Evolutionary conservation across 2,797 vertebrate species (phyloP), one percentile per base, ranked within the genome.

Genomic region (Enteromius argenteus): DNA sequence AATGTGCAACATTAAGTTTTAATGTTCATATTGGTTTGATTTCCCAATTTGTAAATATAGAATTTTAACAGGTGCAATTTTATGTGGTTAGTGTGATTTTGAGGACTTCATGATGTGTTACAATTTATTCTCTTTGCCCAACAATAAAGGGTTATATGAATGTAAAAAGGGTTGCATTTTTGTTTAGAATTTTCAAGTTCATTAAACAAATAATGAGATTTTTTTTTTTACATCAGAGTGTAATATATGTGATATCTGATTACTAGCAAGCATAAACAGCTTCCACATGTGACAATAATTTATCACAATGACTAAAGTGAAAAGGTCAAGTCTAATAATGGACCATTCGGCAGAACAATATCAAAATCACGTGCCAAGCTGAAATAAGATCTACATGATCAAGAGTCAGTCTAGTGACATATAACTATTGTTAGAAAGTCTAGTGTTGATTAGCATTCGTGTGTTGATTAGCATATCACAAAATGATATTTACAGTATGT

Each of bases 241-340:
- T 69, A 64, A 51, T 67, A 49, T 71, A 15, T 42, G 60, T 73
- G 23, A 51, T 80, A 71, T 85, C 17, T 53, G 72, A 86, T 75
- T 82, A 66, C 60, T 67, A 23, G 35, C 32, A 30, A 53, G 64
- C 81, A 75, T 64, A 77, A 88, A 87, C 75, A 17, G 73, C 68
- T 81, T 60, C 83, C 79, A 85, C 32, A 72, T 86, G 86, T 67
- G 64, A 78, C 67, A 53, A 46, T 88, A 85, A 56, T 76, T 86
- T 75, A 72, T 44, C 49, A 49, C 79, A 11, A 58, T 76, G 30
- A 19, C 56, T 68, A 42, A 23, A 53, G 6, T 83, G 35, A 42
- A 37, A 46, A 44, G 13, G 64, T 64, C 42, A 21, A 17, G 9
- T 51, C 58, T 3, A 30, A 44, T 60, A 15, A 83, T 44, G 71